Evolutionary conservation across 2,113 vertebrate genomes (phyloP), one percentile per base, ranked within the genome.

Genomic region (Regulus satrapa): DNA sequence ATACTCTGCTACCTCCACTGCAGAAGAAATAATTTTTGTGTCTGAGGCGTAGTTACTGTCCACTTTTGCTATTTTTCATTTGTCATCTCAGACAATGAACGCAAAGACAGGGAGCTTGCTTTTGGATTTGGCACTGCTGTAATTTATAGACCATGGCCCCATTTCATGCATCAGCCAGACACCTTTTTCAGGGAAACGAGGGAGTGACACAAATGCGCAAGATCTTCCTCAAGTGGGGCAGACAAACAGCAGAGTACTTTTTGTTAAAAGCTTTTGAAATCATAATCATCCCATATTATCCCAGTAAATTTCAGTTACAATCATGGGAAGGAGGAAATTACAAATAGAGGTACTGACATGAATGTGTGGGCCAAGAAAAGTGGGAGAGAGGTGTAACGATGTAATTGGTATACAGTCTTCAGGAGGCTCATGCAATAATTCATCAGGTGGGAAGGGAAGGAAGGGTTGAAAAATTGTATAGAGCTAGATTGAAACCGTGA

Each of bases 401-500:
- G 9, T 56, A 87, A 66, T 34, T 0, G 4, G 18, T 69, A 29
- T 68, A 25, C 48, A 72, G 24, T n/a, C 9, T 74, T 85, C 1
- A 1, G 32, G 9, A 90, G 20, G 17, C 8, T 78, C 18, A 15
- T 28, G 16, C 10, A 56, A 15, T 84, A 83, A 55, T 75, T 86
- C n/a, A 16, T 73, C 26, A 46, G 11, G 55, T 66, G 29, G 31
- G 43, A 72, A 72, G 45, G n/a, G 34, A 85, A 79, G 24, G 36
- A 82, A 45, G 23, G 68, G 23, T 25, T 1, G 0, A 61, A 92
- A 68, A 74, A 19, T n/a, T 25, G 2, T 8, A 28, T 7, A 77
- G 40, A 59, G 12, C 8, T 51, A 38, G n/a, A 3, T 9, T 92
- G 41, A 43, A 21, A 8, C 32, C 0, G 0, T 68, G 6, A 68